Evolutionary conservation across 2,888 invertebrate genomes (phyloP).

Genomic region (Julus scanicus): DNA sequence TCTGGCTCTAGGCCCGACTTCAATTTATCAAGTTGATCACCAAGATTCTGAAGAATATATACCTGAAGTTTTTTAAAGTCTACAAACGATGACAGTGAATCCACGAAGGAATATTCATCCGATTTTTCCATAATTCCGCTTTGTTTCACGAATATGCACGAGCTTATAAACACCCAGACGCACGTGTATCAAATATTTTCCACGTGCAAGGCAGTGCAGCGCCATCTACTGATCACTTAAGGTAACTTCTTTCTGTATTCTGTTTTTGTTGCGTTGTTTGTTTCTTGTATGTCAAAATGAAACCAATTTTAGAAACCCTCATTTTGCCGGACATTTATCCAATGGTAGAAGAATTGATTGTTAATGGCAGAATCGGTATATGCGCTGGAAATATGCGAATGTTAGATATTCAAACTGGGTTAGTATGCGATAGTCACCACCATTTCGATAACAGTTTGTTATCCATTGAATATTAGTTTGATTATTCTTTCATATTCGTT

Average conservation of each 20-base stretch:
- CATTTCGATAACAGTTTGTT: no score
- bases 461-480: no score
- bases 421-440: not conserved
- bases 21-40: slow-evolving; percentile 1
- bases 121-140: slow-evolving; percentile 13
- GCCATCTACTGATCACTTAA: not conserved
- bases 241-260: not conserved
- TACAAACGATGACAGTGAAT: not conserved
- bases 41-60: not conserved
- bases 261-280: not conserved
- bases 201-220: not conserved
- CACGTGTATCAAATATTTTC: not conserved
- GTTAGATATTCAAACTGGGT: slow-evolving; percentile 55
- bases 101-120: not conserved
- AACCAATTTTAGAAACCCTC: not conserved
- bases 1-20: not conserved
- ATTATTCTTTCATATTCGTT: no score
- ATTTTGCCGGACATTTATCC: slow-evolving; percentile 49
- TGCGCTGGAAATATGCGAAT: slow-evolving; percentile 53
- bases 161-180: not conserved
- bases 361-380: slow-evolving; percentile 43
- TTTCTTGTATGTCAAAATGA: not conserved
- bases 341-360: slow-evolving; percentile 53
- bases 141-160: not conserved
- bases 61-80: not conserved